These are phyloP conservation scores for Barbus barbus DNA, from an alignment of 2,113 vertebrate genomes.

Conservation along the genomic window DNA sequence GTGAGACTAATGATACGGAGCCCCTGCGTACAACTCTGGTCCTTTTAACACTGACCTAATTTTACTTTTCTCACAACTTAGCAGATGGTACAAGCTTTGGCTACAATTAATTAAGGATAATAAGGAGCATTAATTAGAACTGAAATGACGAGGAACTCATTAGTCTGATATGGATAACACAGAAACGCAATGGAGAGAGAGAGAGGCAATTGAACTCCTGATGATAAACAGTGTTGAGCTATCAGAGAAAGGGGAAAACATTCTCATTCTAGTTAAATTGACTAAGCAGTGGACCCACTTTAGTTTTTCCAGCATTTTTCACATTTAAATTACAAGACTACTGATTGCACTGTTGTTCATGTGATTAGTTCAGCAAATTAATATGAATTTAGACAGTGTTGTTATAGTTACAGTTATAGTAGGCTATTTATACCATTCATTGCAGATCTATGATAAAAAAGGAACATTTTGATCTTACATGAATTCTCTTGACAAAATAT, in stretches of 20 bases:
- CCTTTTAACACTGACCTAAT: slow-evolving; percentile 69
- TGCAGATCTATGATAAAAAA: not conserved
- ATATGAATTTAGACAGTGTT: slow-evolving; percentile 47
- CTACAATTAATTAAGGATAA: slow-evolving; percentile 81
- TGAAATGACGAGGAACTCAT: slow-evolving; percentile 72
- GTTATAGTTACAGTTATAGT: slow-evolving; percentile 40
- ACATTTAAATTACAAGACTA: slow-evolving; percentile 56
- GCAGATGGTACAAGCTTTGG: slow-evolving; percentile 65
- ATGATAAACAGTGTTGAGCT: slow-evolving; percentile 68
- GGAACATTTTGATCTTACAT: no score
- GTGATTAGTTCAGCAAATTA: slow-evolving; percentile 59
- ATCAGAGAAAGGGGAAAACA: slow-evolving; percentile 53
- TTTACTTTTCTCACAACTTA: slow-evolving; percentile 65
- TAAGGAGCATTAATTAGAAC: slow-evolving; percentile 77
- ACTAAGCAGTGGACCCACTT: slow-evolving; percentile 60
- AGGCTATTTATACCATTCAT: slow-evolving; percentile 26
- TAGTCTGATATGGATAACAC: slow-evolving; percentile 71
- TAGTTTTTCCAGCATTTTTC: slow-evolving; percentile 60
- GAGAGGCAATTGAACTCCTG: slow-evolving; percentile 68
- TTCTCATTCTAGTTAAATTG: no score
- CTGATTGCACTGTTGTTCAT: slow-evolving; percentile 51
- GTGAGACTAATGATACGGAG: slow-evolving; percentile 48
- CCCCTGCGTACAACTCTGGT: slow-evolving; percentile 38
- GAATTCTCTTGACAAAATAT: no score
- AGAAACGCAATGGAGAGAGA: slow-evolving; percentile 65